phyloP scores from a whole-genome alignment of 2,113 vertebrate genomes.

The Serilophus lunatus region DNA sequence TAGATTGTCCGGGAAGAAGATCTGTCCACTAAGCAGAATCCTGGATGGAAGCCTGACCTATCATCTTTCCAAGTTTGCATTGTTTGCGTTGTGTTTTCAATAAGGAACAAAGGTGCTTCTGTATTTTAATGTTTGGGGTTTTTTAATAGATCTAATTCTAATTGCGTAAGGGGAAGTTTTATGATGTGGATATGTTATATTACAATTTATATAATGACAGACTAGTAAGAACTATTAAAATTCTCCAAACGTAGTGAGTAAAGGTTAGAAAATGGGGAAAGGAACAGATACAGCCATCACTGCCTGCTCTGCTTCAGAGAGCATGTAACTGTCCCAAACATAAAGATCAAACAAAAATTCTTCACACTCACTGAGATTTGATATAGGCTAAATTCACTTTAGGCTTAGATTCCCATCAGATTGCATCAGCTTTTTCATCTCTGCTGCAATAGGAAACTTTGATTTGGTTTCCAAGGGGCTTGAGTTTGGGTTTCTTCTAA shows the following conservation, averaged over 20 bases:
- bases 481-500: background rate
- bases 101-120: background rate
- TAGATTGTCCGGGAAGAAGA: background rate
- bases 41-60: background rate
- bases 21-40: rapidly evolving
- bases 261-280: background rate
- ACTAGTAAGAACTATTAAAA: background rate
- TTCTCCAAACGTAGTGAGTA: background rate
- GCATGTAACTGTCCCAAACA: background rate
- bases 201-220: background rate
- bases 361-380: background rate
- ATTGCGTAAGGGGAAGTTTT: background rate
- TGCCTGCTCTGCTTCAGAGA: background rate
- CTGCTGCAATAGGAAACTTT: background rate
- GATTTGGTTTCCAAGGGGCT: background rate
- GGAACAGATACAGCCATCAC: background rate
- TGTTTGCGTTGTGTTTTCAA: background rate
- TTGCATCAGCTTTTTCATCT: background rate
- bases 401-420: background rate
- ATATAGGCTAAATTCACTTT: background rate
- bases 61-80: background rate
- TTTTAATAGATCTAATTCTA: background rate
- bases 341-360: background rate
- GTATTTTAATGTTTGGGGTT: background rate
- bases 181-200: background rate